Evolutionary conservation across 1,140 invertebrate genomes (phyloP).

Genomic region (Parasteatoda tepidariorum): DNA sequence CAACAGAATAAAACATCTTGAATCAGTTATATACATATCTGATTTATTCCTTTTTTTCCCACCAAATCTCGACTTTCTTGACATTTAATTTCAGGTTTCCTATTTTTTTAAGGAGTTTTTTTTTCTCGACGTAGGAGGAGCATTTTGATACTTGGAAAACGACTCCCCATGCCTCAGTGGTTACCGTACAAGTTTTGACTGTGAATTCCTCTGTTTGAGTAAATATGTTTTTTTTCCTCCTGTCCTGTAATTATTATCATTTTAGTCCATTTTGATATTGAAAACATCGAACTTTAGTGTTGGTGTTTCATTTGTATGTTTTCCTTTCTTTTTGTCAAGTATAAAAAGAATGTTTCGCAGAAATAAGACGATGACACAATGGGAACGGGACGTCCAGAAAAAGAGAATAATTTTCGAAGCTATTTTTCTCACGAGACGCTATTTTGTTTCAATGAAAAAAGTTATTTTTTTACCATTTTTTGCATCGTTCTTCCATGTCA

Average conservation of each 20-base stretch:
- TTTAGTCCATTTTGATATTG: background rate
- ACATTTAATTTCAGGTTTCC: too few relatives aligned
- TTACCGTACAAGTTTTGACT: background rate
- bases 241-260: background rate
- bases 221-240: background rate
- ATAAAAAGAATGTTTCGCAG: too few relatives aligned
- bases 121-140: too few relatives aligned
- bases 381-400: background rate
- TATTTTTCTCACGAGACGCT: background rate
- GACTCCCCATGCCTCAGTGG: background rate
- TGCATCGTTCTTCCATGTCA: too few relatives aligned
- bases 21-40: too few relatives aligned
- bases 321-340: background rate
- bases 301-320: background rate
- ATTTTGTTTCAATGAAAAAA: background rate
- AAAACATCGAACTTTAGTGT: background rate
- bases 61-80: too few relatives aligned
- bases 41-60: too few relatives aligned
- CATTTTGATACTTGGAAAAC: background rate
- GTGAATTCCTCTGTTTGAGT: background rate
- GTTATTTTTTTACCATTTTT: background rate
- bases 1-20: too few relatives aligned
- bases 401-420: background rate
- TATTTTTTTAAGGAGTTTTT: too few relatives aligned
- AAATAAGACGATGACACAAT: background rate